Evolutionary conservation across 1,140 invertebrate species (phyloP).

Genomic region (Thaumetopoea pityocampa): DNA sequence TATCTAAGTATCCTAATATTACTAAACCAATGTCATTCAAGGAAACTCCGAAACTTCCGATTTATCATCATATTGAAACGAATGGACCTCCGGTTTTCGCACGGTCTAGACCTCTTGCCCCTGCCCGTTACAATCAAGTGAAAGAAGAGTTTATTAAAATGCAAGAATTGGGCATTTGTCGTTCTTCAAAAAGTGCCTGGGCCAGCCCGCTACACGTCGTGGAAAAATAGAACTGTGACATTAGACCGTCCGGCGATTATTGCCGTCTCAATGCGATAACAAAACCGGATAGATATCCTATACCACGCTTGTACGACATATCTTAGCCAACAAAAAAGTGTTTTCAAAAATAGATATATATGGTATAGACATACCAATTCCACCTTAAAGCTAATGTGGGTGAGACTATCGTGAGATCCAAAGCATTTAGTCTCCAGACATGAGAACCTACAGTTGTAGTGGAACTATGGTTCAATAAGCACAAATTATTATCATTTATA

Average conservation of each 20-base stretch:
- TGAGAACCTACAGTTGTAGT: slow-evolving; percentile 15
- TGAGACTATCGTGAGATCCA: slow-evolving; percentile 17
- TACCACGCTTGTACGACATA: slow-evolving; percentile 10
- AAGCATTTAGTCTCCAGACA: slow-evolving; percentile 15
- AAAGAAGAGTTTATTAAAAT: slow-evolving; percentile 15
- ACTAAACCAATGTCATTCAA: slow-evolving; percentile 14
- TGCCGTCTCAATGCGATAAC: slow-evolving; percentile 11
- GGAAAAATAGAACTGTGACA: slow-evolving; percentile 8
- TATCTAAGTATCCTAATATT: slow-evolving; percentile 7
- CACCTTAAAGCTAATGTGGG: slow-evolving; percentile 3
- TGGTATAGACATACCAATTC: slow-evolving; percentile 14
- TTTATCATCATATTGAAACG: slow-evolving; percentile 15
- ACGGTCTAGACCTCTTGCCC: not conserved
- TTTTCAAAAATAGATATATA: no score
- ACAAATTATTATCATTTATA: slow-evolving; percentile 13
- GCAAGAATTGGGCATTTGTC: slow-evolving; percentile 19
- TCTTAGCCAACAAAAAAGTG: slow-evolving; percentile 9
- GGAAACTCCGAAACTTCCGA: slow-evolving; percentile 6
- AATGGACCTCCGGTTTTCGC: not conserved
- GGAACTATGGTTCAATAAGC: slow-evolving; percentile 15
- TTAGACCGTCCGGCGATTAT: slow-evolving; percentile 16
- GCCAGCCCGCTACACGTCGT: slow-evolving; percentile 20
- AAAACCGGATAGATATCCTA: slow-evolving; percentile 16
- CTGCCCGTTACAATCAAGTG: slow-evolving; percentile 4
- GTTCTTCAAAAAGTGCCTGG: slow-evolving; percentile 16